phyloP scores from a whole-genome alignment of 2,113 vertebrate genomes.

The Lipophrys pholis region DNA sequence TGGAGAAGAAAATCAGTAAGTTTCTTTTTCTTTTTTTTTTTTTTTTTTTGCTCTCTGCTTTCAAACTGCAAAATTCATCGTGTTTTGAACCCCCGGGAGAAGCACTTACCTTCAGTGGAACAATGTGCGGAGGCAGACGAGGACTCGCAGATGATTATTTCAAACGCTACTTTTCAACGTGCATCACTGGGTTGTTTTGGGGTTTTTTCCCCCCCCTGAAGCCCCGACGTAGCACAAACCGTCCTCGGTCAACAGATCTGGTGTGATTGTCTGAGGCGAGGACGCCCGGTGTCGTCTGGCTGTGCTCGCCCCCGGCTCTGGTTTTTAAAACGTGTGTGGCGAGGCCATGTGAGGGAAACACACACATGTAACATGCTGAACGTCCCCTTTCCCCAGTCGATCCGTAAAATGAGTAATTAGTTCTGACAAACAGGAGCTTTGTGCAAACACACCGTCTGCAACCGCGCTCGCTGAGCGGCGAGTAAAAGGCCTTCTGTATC shows the following conservation, averaged over 20 bases:
- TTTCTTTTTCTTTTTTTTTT: background rate
- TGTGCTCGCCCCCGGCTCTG: constrained; percentile 27
- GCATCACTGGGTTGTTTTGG: too few species aligned
- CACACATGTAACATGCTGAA: background rate
- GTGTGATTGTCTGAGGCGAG: background rate
- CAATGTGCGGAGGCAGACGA: background rate
- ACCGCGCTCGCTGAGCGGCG: background rate
- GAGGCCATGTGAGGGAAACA: background rate
- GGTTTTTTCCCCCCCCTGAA: too few species aligned
- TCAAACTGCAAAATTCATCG: background rate
- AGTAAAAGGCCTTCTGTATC: background rate
- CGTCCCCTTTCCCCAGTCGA: background rate
- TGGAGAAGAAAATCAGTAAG: constrained; percentile 7
- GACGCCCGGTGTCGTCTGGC: background rate
- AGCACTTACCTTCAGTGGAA: constrained; percentile 38
- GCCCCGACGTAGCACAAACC: background rate
- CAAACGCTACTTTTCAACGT: background rate
- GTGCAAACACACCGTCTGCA: constrained; percentile 6
- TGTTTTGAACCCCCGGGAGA: background rate
- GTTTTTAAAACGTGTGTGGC: constrained; percentile 12
- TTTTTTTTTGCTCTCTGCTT: background rate
- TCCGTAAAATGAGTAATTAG: constrained; percentile 19
- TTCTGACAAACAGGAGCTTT: constrained; percentile 31
- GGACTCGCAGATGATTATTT: background rate
- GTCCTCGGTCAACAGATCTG: constrained; percentile 1